These are phyloP conservation scores for Megaceryle torquata DNA, from an alignment of 2,113 vertebrate species.

Conservation along the genomic window DNA sequence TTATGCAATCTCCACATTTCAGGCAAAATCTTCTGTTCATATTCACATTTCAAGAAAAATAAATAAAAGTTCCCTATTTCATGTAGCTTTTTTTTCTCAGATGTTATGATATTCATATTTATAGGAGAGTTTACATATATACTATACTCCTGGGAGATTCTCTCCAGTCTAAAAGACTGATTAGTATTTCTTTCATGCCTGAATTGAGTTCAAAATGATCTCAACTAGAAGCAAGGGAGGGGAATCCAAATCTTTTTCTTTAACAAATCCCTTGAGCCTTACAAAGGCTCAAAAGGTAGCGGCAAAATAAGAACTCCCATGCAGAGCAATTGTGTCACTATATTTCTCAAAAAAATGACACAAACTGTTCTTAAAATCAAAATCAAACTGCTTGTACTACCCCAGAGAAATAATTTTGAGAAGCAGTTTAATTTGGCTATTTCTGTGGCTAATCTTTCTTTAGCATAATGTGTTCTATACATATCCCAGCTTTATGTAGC, in stretches of 20 bases:
- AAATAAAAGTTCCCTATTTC: background rate
- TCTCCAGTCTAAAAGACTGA: constrained; percentile 9
- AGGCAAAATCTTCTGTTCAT: background rate
- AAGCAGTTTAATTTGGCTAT: background rate
- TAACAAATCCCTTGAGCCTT: constrained; percentile 36
- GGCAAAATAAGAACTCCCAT: background rate
- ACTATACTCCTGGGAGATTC: background rate
- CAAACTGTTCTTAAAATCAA: background rate
- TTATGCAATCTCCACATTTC: background rate
- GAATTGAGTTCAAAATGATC: constrained; percentile 1
- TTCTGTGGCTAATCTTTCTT: background rate
- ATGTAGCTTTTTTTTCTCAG: background rate
- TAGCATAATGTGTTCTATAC: background rate
- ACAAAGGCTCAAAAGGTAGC: background rate
- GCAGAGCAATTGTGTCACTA: background rate
- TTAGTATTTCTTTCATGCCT: constrained; percentile 52
- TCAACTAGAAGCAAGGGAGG: background rate
- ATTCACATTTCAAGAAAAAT: background rate
- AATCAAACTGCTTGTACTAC: background rate
- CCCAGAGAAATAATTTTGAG: background rate
- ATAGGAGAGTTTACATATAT: constrained; percentile 18
- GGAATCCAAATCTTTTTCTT: background rate
- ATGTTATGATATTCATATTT: constrained; percentile 20
- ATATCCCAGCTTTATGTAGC: background rate
- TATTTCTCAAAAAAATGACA: background rate